Evolutionary conservation across 2,888 invertebrate species (phyloP).

Genomic region (Oscheius myriophilus): DNA sequence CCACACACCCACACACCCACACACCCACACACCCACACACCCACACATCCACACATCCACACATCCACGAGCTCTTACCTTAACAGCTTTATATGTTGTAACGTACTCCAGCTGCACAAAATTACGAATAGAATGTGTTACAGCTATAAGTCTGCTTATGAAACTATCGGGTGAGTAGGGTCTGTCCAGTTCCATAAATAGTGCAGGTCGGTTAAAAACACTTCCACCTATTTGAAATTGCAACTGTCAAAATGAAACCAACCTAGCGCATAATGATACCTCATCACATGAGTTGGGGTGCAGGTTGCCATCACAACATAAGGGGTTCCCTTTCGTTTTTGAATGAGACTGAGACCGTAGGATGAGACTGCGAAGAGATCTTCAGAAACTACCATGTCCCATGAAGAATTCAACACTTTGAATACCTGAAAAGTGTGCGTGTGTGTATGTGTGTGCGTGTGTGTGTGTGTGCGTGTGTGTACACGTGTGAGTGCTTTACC

Average conservation of each 20-base stretch:
- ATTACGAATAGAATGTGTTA: slow-evolving; percentile 9
- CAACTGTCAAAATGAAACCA: neutral
- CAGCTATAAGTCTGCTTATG: neutral
- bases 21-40: too few relatives aligned
- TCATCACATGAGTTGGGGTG: slow-evolving; percentile 22
- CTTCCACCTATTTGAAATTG: slow-evolving; percentile 10
- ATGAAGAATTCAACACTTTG: slow-evolving; percentile 34
- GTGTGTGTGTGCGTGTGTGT: too few relatives aligned
- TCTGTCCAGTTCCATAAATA: neutral
- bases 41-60: too few relatives aligned
- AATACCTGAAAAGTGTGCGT: slow-evolving; percentile 13
- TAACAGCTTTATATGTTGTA: neutral
- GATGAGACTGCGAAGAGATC: slow-evolving; percentile 47
- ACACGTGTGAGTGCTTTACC: too few relatives aligned
- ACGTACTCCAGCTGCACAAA: neutral
- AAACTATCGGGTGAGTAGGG: slow-evolving; percentile 1
- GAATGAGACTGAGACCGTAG: slow-evolving; percentile 33
- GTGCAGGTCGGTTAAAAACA: slow-evolving; percentile 14
- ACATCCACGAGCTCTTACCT: neutral
- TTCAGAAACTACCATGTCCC: slow-evolving; percentile 51
- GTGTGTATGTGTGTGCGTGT: too few relatives aligned
- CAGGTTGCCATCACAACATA: slow-evolving; percentile 26
- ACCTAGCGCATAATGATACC: slow-evolving; percentile 17
- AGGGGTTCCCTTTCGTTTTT: slow-evolving; percentile 7
- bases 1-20: too few relatives aligned